Percentiles rank a stretch among this genome's conserved stretches.
phyloP scores from a whole-genome alignment of 1,140 invertebrate species.

The Lepidotrigona ventralis region DNA sequence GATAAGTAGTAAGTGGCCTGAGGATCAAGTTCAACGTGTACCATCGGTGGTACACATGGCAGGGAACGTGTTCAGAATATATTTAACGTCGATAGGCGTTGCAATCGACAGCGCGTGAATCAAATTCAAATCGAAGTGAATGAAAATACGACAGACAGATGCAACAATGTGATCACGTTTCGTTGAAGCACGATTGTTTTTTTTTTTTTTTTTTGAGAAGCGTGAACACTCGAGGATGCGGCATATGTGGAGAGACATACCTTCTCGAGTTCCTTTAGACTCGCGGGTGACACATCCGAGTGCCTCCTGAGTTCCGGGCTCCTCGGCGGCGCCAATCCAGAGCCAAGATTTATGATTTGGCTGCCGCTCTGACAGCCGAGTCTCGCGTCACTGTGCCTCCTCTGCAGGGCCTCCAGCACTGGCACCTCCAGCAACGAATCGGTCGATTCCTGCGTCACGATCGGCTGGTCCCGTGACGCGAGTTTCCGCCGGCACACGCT shows the following conservation, averaged over 20 bases:
- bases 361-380: constrained; percentile 81
- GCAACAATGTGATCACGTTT: neutral
- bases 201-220: constrained; percentile 10
- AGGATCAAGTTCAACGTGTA: no score
- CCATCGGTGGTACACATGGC: no score
- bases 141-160: constrained; percentile 11
- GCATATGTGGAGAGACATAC: constrained; percentile 75
- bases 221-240: neutral
- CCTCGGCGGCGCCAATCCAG: constrained; percentile 86
- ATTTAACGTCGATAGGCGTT: no score
- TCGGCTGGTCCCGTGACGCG: constrained; percentile 85
- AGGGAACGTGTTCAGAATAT: no score
- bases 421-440: constrained; percentile 90
- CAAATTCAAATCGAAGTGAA: neutral
- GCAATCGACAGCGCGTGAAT: neutral
- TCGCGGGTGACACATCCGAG: constrained; percentile 91
- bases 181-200: neutral
- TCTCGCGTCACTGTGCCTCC: constrained; percentile 89
- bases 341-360: constrained; percentile 76
- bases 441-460: constrained; percentile 86
- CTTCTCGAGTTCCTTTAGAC: constrained; percentile 91
- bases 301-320: constrained; percentile 89
- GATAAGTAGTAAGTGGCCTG: no score
- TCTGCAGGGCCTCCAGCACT: constrained; percentile 86
- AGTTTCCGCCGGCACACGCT: constrained; percentile 90